Evolutionary conservation across 2,797 vertebrate species (phyloP).

Genomic region (Alcedo quadribrachys): DNA sequence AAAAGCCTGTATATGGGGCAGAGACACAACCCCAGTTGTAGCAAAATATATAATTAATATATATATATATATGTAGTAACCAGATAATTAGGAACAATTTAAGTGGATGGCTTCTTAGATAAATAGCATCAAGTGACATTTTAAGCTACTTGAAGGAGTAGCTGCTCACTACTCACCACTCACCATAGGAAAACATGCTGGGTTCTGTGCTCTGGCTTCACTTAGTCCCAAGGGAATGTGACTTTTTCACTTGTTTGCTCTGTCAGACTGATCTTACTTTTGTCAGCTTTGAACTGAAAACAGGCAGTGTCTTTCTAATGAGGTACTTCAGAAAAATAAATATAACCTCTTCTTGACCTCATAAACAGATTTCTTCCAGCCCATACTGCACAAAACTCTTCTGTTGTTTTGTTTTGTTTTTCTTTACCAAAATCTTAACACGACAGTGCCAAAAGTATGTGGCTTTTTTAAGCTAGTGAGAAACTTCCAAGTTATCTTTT

Average conservation of each 20-base stretch:
- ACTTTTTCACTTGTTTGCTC: constrained; percentile 44
- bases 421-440: background rate
- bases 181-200: background rate
- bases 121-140: background rate
- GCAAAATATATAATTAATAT: background rate
- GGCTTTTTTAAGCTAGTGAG: background rate
- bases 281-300: constrained; percentile 14
- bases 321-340: constrained; percentile 50
- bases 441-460: background rate
- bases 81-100: background rate
- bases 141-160: background rate
- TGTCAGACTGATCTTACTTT: constrained; percentile 24
- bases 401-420: background rate
- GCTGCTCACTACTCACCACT: background rate
- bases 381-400: background rate
- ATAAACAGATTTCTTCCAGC: background rate
- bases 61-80: background rate
- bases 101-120: background rate
- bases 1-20: background rate
- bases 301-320: constrained; percentile 27
- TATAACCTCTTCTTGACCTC: constrained; percentile 36
- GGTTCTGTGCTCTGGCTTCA: background rate
- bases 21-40: background rate
- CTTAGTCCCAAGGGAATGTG: background rate
- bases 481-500: background rate